phyloP scores from a whole-genome alignment of 53 echinoderm and acorn worm genomes.

The Apostichopus leukothele region DNA sequence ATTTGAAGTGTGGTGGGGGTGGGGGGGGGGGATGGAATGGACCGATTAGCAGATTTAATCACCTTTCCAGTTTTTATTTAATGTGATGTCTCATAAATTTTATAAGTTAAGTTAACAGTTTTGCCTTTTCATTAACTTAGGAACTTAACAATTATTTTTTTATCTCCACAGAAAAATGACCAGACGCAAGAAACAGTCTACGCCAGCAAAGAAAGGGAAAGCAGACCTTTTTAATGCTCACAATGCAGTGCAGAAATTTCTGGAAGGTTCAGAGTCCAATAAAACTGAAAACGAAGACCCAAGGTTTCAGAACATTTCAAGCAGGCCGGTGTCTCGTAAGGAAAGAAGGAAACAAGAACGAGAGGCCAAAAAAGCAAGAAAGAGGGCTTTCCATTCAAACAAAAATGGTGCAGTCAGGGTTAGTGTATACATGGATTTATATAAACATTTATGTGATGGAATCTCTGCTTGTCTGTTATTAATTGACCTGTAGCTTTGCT shows the following conservation, averaged over 20 bases:
- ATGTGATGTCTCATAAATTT: too few relatives aligned
- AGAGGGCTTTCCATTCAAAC: not conserved
- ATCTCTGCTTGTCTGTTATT: too few relatives aligned
- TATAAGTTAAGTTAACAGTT: too few relatives aligned
- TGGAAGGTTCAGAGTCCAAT: not conserved
- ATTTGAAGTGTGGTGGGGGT: too few relatives aligned
- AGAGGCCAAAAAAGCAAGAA: constrained; percentile 19
- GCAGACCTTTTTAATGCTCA: constrained; percentile 6
- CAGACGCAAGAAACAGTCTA: not conserved
- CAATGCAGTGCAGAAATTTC: constrained; percentile 7
- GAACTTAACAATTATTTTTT: too few relatives aligned
- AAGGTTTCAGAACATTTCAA: constrained; percentile 16
- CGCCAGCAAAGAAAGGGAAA: not conserved
- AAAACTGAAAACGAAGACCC: constrained; percentile 1
- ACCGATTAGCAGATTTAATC: too few relatives aligned
- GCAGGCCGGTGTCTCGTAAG: not conserved
- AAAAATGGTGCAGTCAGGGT: not conserved
- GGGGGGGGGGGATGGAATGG: too few relatives aligned
- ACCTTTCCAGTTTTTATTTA: too few relatives aligned
- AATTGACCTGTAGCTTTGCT: too few relatives aligned
- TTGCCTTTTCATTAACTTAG: too few relatives aligned
- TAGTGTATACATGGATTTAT: not conserved
- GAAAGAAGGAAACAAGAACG: constrained; percentile 11
- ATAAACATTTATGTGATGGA: too few relatives aligned
- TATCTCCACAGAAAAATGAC: not conserved